phyloP scores from a whole-genome alignment of 1,140 invertebrate genomes.

The Bombus polaris region DNA sequence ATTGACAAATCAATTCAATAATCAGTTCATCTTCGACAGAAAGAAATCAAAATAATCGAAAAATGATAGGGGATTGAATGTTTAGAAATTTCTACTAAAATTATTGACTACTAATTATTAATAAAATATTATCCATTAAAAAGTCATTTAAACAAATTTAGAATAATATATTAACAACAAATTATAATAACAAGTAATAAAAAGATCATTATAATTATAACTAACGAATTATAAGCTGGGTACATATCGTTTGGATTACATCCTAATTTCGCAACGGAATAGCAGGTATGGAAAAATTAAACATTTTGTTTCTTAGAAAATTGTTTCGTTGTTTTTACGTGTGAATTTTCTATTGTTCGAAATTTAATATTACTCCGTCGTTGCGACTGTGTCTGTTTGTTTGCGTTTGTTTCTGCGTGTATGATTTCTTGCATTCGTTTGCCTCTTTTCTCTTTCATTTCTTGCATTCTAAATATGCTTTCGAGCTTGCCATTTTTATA shows the following conservation, averaged over 20 bases:
- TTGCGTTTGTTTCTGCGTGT: neutral
- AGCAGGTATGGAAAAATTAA: slow-evolving; percentile 26
- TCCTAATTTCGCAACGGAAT: neutral
- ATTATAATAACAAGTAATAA: no score
- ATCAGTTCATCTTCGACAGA: neutral
- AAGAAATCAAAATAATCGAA: no score
- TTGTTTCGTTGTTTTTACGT: slow-evolving; percentile 3
- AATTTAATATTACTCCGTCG: neutral
- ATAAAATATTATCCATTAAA: neutral
- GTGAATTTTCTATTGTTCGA: neutral
- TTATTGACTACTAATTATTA: neutral
- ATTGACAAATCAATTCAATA: neutral
- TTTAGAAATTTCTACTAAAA: neutral
- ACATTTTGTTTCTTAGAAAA: neutral
- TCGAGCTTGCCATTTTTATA: neutral
- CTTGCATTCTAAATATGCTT: neutral
- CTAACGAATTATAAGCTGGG: neutral
- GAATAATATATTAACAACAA: no score
- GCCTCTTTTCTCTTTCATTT: neutral
- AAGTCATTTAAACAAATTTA: neutral
- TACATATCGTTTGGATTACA: neutral
- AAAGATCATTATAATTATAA: neutral
- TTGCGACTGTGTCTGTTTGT: neutral
- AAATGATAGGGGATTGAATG: no score
- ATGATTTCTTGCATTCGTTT: neutral